phyloP scores from a whole-genome alignment of 2,113 vertebrate species.

The Tympanuchus pallidicinctus region DNA sequence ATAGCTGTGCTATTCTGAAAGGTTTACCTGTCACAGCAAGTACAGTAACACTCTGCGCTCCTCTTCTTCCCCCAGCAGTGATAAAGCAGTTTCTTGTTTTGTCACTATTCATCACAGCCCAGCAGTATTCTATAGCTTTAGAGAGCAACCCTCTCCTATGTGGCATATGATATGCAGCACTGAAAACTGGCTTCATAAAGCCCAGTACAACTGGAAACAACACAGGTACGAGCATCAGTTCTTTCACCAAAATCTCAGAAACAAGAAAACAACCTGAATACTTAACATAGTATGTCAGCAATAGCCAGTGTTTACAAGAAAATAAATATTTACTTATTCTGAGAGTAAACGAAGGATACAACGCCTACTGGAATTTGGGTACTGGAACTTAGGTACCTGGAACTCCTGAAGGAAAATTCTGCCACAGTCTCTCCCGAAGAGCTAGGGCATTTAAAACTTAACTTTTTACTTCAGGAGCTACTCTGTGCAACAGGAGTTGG shows the following conservation, averaged over 20 bases:
- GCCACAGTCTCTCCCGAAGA: background rate
- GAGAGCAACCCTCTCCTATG: background rate
- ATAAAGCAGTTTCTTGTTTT: background rate
- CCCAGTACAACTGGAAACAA: background rate
- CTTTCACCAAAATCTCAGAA: background rate
- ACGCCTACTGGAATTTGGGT: background rate
- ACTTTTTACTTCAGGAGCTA: background rate
- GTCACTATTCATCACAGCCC: background rate
- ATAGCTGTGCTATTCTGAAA: background rate
- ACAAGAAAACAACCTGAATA: background rate
- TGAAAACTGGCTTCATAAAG: background rate
- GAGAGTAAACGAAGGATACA: background rate
- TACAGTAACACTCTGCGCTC: accelerated
- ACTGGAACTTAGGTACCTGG: background rate
- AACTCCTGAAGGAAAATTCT: background rate
- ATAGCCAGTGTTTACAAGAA: background rate
- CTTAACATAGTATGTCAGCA: background rate
- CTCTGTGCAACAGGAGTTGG: background rate
- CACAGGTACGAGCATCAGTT: background rate
- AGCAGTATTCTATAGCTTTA: background rate
- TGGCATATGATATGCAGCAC: background rate
- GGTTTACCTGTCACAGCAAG: background rate
- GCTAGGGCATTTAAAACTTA: background rate
- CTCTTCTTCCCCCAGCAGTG: background rate
- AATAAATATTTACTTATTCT: background rate